Conservation (phyloP, 2,888 invertebrate species). For the Fragum fragum region DNA sequence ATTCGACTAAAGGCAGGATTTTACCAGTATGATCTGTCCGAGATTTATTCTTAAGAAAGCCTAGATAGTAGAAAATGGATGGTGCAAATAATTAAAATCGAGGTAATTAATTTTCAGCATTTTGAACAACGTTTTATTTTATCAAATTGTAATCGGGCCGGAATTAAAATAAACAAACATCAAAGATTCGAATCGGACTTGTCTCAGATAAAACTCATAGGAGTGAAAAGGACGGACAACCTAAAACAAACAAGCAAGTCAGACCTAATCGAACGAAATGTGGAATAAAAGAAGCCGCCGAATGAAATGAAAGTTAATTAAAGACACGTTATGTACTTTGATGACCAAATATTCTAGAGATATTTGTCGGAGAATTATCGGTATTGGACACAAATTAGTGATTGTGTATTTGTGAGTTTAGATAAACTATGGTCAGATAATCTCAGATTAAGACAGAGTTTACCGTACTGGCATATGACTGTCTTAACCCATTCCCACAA, state of each 20-base stretch:
- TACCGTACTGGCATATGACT: too few species aligned
- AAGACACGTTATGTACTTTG: conserved; percentile 27
- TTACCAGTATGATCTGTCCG: too few species aligned
- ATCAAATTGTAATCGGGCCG: conserved; percentile 7
- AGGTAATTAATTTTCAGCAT: neutral
- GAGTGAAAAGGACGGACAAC: too few species aligned
- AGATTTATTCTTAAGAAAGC: too few species aligned
- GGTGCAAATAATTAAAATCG: neutral
- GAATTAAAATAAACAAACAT: conserved; percentile 26
- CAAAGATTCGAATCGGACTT: neutral
- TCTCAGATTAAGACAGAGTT: too few species aligned
- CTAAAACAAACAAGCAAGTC: conserved; percentile 16
- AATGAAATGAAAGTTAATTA: conserved; percentile 28
- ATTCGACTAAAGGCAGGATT: too few species aligned
- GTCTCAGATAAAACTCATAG: neutral
- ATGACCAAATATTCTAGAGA: neutral
- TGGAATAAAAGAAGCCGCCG: conserved; percentile 21
- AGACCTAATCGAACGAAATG: conserved; percentile 22
- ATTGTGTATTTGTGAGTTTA: conserved; percentile 11
- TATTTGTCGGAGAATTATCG: conserved; percentile 3
- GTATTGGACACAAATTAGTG: neutral
- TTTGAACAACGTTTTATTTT: neutral
- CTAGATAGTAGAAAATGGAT: too few species aligned
- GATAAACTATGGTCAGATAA: too few species aligned
- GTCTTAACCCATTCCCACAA: too few species aligned